Conservation (phyloP, 2,888 invertebrate species). For the Dinocampus coccinellae region DNA sequence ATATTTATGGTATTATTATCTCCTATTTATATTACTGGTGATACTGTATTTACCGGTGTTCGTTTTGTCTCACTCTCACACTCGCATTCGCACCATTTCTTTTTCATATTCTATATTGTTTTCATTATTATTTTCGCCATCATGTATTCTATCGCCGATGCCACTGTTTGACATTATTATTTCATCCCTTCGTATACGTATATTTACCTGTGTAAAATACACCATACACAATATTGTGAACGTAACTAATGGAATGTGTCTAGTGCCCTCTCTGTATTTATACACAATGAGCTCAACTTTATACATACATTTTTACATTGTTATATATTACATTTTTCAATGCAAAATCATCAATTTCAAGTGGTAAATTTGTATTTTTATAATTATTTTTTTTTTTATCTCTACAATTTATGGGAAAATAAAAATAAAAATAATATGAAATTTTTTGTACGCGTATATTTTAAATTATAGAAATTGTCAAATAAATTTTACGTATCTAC, state of each 20-base stretch:
- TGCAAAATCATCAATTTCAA: no score
- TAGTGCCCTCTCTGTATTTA: conserved; percentile 11
- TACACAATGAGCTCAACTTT: background rate
- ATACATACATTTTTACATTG: background rate
- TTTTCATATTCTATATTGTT: conserved; percentile 29
- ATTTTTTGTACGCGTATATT: no score
- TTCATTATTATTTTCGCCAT: conserved; percentile 21
- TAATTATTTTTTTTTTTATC: no score
- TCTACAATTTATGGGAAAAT: no score
- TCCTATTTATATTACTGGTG: background rate
- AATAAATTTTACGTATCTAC: no score
- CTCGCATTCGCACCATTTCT: conserved; percentile 3
- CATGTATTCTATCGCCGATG: conserved; percentile 3
- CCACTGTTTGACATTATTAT: conserved; percentile 13
- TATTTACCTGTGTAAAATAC: no score
- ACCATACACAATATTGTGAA: conserved; percentile 52
- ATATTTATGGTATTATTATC: background rate
- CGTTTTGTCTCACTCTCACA: background rate
- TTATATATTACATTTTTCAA: no score
- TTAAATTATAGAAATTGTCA: no score
- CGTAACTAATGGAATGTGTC: conserved; percentile 55
- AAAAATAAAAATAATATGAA: no score
- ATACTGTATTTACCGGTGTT: background rate
- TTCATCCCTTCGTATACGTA: conserved; percentile 21
- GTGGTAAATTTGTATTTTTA: no score